phyloP scores from a whole-genome alignment of 2,797 vertebrate genomes.

The Potorous gilbertii region DNA sequence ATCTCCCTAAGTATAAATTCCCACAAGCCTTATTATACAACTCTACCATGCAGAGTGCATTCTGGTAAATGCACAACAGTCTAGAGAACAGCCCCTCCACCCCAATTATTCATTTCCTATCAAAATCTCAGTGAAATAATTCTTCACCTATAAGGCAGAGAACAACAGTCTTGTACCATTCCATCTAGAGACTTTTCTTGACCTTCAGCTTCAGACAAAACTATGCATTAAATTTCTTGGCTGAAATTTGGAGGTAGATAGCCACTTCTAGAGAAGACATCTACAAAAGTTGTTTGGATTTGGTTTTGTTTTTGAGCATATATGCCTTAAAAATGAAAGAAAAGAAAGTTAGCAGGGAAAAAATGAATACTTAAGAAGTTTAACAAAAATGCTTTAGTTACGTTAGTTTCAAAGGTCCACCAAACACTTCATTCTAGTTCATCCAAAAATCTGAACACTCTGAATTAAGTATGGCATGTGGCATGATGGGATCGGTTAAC shows the following conservation, averaged over 20 bases:
- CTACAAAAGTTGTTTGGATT: background rate
- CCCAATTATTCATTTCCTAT: slow-evolving; percentile 36
- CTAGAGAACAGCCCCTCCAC: slow-evolving; percentile 35
- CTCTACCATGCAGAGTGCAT: slow-evolving; percentile 3
- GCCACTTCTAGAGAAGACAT: slow-evolving; percentile 43
- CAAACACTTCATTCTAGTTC: background rate
- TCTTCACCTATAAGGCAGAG: slow-evolving; percentile 1
- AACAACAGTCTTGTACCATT: slow-evolving; percentile 32
- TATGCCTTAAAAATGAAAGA: background rate
- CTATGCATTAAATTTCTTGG: slow-evolving; percentile 47
- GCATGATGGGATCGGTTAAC: background rate
- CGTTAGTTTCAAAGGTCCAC: background rate
- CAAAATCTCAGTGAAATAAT: slow-evolving; percentile 26
- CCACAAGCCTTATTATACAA: background rate
- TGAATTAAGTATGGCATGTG: background rate
- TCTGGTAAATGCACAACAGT: slow-evolving; percentile 29
- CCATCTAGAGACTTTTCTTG: background rate
- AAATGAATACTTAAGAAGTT: background rate
- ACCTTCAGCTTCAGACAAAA: slow-evolving; percentile 51
- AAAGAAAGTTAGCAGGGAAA: background rate
- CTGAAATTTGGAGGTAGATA: slow-evolving; percentile 39
- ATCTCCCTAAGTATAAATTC: background rate
- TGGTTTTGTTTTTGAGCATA: background rate
- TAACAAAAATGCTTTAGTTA: slow-evolving; percentile 36
- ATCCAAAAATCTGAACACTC: background rate